Base-by-base conservation (phyloP, 2,797 vertebrate species). In the Philypnodon macrostomus region DNA sequence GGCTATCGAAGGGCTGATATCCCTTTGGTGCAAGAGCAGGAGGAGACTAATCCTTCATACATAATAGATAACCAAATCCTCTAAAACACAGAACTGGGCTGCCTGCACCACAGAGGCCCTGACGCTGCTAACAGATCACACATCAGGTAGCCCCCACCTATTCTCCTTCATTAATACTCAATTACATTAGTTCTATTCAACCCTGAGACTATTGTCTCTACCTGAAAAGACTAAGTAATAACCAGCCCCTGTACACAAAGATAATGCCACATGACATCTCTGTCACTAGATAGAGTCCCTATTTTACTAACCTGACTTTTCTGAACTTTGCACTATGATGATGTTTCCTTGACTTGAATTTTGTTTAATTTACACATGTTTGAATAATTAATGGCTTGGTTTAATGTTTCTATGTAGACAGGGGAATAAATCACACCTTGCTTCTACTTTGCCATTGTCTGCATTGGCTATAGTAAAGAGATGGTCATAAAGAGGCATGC, bases 11-110 rank as follows among this genome's bases (percentile, higher is more conserved):
- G 67, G 74, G 77, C 78, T 67, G 69, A 76, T 83, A 78, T 77
- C 77, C 78, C 70, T 27, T 64, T 26, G 58, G 70, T 68, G 67
- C 70, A 72, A 44, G 69, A 77, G 76, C 73, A 70, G 70, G 72
- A 78, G 70, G 79, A 82, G 75, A 76, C 78, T 86, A 89, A 90
- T 89, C 86, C 86, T 83, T 87, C 81, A 89, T 90, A 83, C 86
- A 91, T 90, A 89, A 90, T 90, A 87, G 85, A 90, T 90, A 85
- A 80, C 77, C 62, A 85, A 86, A 88, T 87, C 85, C 83, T 85
- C 75, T 85, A 85, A 89, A 88, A 88, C 86, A 88, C 81, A 79
- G 77, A 68, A 73, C 73, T 65, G 74, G 68, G 72, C 72, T 70
- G 65, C 63, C 62, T 73, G 71, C 71, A 58, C 80, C 78, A 62